Conservation (phyloP, 2,113 vertebrate species). For the Tragelaphus imberbis region DNA sequence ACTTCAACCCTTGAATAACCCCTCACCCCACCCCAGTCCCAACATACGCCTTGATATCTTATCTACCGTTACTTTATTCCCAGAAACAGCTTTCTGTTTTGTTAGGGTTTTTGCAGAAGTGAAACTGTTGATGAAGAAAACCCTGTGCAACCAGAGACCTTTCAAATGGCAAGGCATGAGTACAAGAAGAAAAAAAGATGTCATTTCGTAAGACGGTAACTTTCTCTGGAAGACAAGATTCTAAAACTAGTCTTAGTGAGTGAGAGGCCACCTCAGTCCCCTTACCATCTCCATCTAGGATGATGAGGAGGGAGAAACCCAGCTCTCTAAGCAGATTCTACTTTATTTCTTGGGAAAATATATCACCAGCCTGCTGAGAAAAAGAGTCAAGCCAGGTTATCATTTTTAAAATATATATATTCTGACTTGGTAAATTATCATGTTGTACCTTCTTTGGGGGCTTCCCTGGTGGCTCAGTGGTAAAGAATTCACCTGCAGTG, state of each 20-base stretch:
- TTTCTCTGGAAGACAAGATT: not conserved
- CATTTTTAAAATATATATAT: not conserved
- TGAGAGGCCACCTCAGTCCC: not conserved
- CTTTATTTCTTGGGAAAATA: not conserved
- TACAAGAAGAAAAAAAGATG: not conserved
- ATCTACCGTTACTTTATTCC: slow-evolving; percentile 16
- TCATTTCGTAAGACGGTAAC: not conserved
- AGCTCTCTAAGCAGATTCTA: not conserved
- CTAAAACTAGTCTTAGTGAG: not conserved
- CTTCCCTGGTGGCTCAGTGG: not conserved
- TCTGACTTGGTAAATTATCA: not conserved
- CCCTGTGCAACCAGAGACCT: not conserved
- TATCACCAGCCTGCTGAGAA: not conserved
- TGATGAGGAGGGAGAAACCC: not conserved
- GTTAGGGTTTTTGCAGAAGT: slow-evolving; percentile 58
- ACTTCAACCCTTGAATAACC: not conserved
- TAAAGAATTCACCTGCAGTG: not conserved
- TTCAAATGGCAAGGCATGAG: not conserved
- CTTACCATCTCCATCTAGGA: not conserved
- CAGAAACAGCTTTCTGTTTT: slow-evolving; percentile 45
- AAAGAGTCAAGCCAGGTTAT: not conserved
- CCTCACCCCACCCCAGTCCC: not conserved
- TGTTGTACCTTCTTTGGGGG: not conserved
- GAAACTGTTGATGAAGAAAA: slow-evolving; percentile 61
- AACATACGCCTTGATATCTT: not conserved